phyloP scores from a whole-genome alignment of 53 echinoderm and acorn worm species.

The Holothuria leucospilota region DNA sequence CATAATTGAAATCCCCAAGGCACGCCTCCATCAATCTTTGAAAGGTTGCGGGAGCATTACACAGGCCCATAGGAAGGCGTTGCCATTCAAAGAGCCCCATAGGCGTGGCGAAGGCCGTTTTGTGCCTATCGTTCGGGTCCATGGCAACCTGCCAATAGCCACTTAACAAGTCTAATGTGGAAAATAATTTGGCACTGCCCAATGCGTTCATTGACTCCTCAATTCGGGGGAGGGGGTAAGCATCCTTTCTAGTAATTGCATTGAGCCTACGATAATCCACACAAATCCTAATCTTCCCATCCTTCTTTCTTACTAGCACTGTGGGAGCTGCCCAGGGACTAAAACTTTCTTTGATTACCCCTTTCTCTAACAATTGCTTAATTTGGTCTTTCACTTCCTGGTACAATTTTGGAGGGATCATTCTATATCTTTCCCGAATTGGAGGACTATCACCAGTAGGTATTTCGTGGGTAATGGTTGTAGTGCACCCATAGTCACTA shows the following conservation, averaged over 20 bases:
- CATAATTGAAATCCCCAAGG: no score
- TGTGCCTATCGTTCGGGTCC: slow-evolving; percentile 8
- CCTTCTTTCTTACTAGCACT: slow-evolving; percentile 52
- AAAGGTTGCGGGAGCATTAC: no score
- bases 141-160: slow-evolving; percentile 36
- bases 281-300: slow-evolving; percentile 5
- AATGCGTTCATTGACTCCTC: slow-evolving; percentile 54
- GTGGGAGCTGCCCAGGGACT: slow-evolving; percentile 59
- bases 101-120: slow-evolving; percentile 32
- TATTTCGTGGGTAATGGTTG: slow-evolving; percentile 44
- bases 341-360: slow-evolving; percentile 42
- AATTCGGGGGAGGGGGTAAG: slow-evolving; percentile 48
- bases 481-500: slow-evolving; percentile 55
- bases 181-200: slow-evolving; percentile 23
- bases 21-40: no score
- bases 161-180: slow-evolving; percentile 32
- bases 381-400: slow-evolving; percentile 54
- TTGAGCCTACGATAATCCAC: slow-evolving; percentile 48
- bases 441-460: slow-evolving; percentile 46
- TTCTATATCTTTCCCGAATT: slow-evolving; percentile 17
- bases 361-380: slow-evolving; percentile 49
- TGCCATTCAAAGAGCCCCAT: not conserved
- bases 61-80: no score
- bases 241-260: slow-evolving; percentile 32
- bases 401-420: slow-evolving; percentile 44